Percentiles rank a stretch among this genome's conserved stretches.
These are phyloP conservation scores for Cichlasoma orientale DNA, from an alignment of 2,797 vertebrate species.

Conservation along the genomic window DNA sequence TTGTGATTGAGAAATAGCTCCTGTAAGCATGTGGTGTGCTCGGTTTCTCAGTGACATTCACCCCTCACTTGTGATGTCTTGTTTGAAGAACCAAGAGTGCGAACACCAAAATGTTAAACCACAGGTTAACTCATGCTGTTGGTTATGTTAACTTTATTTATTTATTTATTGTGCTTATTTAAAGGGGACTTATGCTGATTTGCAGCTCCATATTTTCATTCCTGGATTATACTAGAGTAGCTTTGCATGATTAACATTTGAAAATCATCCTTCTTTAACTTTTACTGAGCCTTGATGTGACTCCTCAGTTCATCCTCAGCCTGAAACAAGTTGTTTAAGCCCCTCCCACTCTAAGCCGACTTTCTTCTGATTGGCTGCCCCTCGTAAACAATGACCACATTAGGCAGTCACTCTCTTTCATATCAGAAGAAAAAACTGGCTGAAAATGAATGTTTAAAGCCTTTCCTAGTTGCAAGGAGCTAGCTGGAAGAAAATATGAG, in stretches of 20 bases:
- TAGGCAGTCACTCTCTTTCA: background rate
- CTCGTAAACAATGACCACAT: background rate
- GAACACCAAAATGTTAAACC: background rate
- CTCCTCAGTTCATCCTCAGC: background rate
- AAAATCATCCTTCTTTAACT: background rate
- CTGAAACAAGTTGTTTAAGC: background rate
- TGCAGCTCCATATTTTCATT: background rate
- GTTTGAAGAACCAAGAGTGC: too few relatives aligned
- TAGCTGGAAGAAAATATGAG: background rate
- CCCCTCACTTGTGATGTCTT: background rate
- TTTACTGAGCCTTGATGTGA: background rate
- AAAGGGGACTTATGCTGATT: too few relatives aligned
- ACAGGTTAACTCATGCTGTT: background rate
- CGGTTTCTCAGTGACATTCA: background rate
- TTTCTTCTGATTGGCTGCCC: background rate
- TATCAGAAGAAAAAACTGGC: background rate
- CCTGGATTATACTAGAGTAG: background rate
- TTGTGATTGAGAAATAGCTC: too few relatives aligned
- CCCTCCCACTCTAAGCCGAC: background rate
- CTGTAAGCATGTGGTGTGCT: too few relatives aligned
- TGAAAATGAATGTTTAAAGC: background rate
- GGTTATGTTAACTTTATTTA: background rate
- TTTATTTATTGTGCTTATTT: background rate
- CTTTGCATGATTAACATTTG: background rate
- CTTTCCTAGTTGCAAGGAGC: background rate